Evolutionary conservation across 2,888 invertebrate genomes (phyloP), one percentile per base, ranked within the genome.

Genomic region (Chrysodeixis includens): DNA sequence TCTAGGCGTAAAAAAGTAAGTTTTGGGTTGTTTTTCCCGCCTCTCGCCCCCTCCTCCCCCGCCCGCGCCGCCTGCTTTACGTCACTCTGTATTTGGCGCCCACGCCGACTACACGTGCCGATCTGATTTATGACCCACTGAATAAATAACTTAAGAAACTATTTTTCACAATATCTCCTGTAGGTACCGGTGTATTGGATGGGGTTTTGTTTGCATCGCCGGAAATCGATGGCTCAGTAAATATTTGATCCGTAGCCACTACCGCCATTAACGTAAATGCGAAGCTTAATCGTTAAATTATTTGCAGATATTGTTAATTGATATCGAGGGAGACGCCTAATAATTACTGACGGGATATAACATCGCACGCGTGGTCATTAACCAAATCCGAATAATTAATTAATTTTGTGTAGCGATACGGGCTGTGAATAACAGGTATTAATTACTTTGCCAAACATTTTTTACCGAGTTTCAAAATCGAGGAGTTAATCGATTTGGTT

Each of bases 101-200:
- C 71, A 75, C 86, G 89, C 87, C 86, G 84, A 79, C 79, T 83
- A 87, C 93, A 93, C 91, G 93, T 92, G 93, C 88, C 89, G 86
- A 89, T 89, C 84, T 93, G 93, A 94, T 93, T 93, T 94, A 93
- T 90, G 85, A 80, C 84, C 85, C 74, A 86, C 87, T 90, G 91
- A 92, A 93, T 93, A 92, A 91, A 92, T 92, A 91, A 90, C 85
- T 86, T 84, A 74, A 80, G 83, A 86, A 86, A 86, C 85, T 87
- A 86, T 84, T 80, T 84, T 85, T 78, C 74, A 78, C 70, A 75
- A 83, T 82, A 82, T 78, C 68, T 64, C 73, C 75, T 80, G 82
- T 75, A 82, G 81, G n/a, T 56, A 66, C 53, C 76, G 69, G 67
- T 81, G 73, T 82, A 83, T 74, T 59, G 67, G 35, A 60, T 56